phyloP scores from a whole-genome alignment of 2,797 vertebrate genomes.

The Limnodromus scolopaceus region DNA sequence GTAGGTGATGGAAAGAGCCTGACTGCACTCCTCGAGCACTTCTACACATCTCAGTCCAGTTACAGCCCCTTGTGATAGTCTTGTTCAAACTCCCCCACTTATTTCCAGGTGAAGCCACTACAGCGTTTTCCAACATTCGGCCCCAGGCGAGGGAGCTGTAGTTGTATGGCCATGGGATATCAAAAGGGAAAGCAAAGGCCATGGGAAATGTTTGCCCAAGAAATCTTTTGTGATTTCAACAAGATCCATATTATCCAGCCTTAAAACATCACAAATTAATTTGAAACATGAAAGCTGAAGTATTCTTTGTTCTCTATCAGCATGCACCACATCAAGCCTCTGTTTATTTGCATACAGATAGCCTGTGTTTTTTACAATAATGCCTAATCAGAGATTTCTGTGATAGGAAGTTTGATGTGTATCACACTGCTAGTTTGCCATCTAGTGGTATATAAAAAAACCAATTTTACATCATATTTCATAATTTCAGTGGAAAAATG shows the following conservation, averaged over 20 bases:
- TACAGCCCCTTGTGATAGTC: background rate
- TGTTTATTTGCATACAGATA: background rate
- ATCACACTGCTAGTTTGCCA: slow-evolving; percentile 59
- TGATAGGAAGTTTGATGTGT: background rate
- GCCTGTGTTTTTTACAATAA: background rate
- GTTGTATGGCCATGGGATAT: background rate
- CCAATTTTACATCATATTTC: background rate
- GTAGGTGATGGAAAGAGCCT: background rate
- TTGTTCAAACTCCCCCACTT: background rate
- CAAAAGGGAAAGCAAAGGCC: background rate
- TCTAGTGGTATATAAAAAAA: slow-evolving; percentile 43
- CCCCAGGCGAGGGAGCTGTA: background rate
- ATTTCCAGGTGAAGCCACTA: background rate
- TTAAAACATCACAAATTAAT: background rate
- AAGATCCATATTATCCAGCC: background rate
- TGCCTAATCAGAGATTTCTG: background rate
- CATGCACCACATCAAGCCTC: background rate
- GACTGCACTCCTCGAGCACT: background rate
- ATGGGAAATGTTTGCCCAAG: accelerated
- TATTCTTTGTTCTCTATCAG: background rate
- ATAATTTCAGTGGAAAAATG: background rate
- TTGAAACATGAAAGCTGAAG: background rate
- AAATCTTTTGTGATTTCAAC: background rate
- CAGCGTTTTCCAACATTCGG: background rate
- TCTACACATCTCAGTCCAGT: background rate